Conservation (phyloP, 1,140 invertebrate genomes). For the Bombus waltoni region DNA sequence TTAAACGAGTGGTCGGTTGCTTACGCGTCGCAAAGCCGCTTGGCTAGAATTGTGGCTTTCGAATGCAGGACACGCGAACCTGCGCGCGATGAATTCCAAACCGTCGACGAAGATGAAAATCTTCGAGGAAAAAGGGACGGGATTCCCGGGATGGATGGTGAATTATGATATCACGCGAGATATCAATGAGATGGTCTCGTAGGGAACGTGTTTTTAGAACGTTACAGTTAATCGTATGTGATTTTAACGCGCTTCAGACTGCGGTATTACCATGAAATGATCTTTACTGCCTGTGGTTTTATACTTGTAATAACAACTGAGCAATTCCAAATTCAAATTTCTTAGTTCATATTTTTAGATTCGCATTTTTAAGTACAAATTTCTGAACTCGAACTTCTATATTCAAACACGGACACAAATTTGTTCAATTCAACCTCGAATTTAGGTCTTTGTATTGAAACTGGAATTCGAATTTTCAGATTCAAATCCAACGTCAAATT, state of each 20-base stretch:
- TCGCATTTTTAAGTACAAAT: no score
- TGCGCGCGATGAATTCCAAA: not conserved
- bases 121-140: not conserved
- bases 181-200: not conserved
- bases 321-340: no score
- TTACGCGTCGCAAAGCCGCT: not conserved
- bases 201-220: not conserved
- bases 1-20: slow-evolving; percentile 26
- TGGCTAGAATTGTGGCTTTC: not conserved
- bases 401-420: no score
- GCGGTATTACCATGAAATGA: not conserved
- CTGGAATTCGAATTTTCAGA: no score
- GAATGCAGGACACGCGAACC: not conserved
- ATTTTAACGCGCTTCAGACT: not conserved
- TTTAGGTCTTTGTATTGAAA: no score
- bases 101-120: slow-evolving; percentile 1
- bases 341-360: no score
- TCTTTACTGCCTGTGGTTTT: not conserved
- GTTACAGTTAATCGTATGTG: not conserved
- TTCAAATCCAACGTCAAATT: no score
- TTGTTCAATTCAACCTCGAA: no score
- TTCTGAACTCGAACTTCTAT: no score
- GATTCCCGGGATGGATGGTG: not conserved
- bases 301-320: no score
- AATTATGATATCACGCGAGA: not conserved